Evolutionary conservation across 2,888 invertebrate species (phyloP).

Genomic region (Drosophila percnosoma): DNA sequence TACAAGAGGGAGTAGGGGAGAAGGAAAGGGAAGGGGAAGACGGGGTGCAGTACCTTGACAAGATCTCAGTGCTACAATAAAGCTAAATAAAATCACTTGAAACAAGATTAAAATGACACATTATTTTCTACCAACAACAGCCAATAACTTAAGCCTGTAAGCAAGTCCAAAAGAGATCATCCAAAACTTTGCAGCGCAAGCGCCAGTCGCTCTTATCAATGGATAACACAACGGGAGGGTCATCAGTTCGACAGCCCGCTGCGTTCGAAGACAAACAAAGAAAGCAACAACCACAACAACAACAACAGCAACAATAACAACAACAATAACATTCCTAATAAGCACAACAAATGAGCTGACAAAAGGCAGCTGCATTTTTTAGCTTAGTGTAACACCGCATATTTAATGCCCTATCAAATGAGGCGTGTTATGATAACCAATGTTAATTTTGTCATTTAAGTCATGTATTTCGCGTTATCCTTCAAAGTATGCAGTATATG

Average conservation of each 20-base stretch:
- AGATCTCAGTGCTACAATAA: slow-evolving; percentile 29
- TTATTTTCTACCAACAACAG: slow-evolving; percentile 38
- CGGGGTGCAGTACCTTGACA: slow-evolving; percentile 22
- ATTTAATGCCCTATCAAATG: not conserved
- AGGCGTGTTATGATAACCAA: not conserved
- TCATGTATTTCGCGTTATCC: not conserved
- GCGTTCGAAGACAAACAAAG: slow-evolving; percentile 43
- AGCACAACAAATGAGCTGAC: slow-evolving; percentile 60
- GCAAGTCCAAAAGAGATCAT: slow-evolving; percentile 14
- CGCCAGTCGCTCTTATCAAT: slow-evolving; percentile 64
- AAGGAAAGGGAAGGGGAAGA: not conserved
- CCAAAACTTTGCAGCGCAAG: slow-evolving; percentile 31
- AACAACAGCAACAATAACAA: slow-evolving; percentile 18
- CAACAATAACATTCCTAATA: slow-evolving; percentile 29
- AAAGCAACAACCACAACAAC: slow-evolving; percentile 20
- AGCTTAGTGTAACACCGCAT: not conserved
- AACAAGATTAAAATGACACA: slow-evolving; percentile 76
- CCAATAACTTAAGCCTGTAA: not conserved
- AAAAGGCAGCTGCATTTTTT: slow-evolving; percentile 34
- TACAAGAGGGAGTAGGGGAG: not conserved
- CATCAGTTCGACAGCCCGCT: slow-evolving; percentile 65
- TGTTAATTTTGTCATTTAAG: not conserved
- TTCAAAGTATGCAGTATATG: not conserved
- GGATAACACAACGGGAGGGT: slow-evolving; percentile 32
- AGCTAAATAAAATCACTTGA: slow-evolving; percentile 63